Conservation (phyloP, 2,888 invertebrate genomes). For the Hirtodrosophila confusa region DNA sequence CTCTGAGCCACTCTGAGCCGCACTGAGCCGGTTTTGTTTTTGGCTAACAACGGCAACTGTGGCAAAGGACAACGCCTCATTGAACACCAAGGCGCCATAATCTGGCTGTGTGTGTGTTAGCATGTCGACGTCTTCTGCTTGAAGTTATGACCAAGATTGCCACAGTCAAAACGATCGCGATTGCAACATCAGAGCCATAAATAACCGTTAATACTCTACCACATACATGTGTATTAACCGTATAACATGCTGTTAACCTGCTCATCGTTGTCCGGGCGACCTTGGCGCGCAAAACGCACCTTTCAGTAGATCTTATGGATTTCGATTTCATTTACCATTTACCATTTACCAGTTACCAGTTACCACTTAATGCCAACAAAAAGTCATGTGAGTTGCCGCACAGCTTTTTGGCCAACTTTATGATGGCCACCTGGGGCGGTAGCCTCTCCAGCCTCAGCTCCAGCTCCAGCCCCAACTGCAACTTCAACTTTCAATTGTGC, state of each 20-base stretch:
- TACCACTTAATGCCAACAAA: slow-evolving; percentile 23
- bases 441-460: slow-evolving; percentile 5
- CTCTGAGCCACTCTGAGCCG: slow-evolving; percentile 26
- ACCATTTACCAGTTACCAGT: slow-evolving; percentile 10
- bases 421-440: slow-evolving; percentile 45
- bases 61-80: slow-evolving; percentile 59
- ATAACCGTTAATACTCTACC: slow-evolving; percentile 53
- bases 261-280: slow-evolving; percentile 42
- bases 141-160: slow-evolving; percentile 43
- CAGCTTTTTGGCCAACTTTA: slow-evolving; percentile 3
- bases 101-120: slow-evolving; percentile 34
- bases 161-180: slow-evolving; percentile 27
- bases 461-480: background rate
- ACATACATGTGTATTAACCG: slow-evolving; percentile 19
- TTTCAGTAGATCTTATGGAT: slow-evolving; percentile 24
- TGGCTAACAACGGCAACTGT: slow-evolving; percentile 17
- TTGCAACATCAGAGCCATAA: slow-evolving; percentile 56
- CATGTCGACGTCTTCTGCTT: slow-evolving; percentile 39
- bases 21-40: slow-evolving; percentile 57
- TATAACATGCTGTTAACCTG: slow-evolving; percentile 53
- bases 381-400: slow-evolving; percentile 22
- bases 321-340: slow-evolving; percentile 16
- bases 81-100: slow-evolving; percentile 28
- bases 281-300: slow-evolving; percentile 44
- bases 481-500: slow-evolving; percentile 38